Conservation (phyloP, 2,113 vertebrate species). For the Chamaea fasciata region DNA sequence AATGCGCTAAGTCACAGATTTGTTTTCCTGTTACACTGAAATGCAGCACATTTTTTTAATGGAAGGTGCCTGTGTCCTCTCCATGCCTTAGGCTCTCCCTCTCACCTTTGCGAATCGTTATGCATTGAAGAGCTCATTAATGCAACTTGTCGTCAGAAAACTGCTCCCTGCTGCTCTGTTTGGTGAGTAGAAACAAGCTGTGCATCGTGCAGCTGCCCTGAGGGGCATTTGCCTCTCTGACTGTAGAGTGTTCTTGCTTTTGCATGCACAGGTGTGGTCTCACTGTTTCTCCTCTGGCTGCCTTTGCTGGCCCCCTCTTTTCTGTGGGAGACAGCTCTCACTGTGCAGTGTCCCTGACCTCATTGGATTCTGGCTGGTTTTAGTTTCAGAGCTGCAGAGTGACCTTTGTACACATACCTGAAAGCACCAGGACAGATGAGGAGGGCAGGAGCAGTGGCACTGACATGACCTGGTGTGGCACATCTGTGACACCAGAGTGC, state of each 20-base stretch:
- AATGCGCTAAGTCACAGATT: background rate
- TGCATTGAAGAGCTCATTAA: background rate
- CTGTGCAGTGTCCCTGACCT: background rate
- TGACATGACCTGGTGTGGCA: background rate
- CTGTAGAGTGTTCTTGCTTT: background rate
- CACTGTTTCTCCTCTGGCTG: background rate
- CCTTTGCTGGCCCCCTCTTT: background rate
- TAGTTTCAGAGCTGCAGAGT: background rate
- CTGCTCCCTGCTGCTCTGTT: slow-evolving; percentile 50
- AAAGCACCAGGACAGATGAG: background rate
- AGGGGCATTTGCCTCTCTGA: background rate
- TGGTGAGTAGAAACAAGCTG: slow-evolving; percentile 47
- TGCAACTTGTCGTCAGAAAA: background rate
- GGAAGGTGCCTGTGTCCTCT: slow-evolving; percentile 1
- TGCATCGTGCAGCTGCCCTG: rapidly evolving
- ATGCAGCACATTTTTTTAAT: background rate
- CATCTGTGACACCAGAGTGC: background rate
- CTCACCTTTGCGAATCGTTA: background rate
- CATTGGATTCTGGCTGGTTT: background rate
- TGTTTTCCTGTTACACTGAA: background rate
- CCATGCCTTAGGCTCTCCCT: slow-evolving; percentile 52
- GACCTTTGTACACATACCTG: background rate
- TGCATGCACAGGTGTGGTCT: background rate
- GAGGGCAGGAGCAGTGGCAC: background rate
- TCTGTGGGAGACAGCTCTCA: background rate